phyloP scores from a whole-genome alignment of 2,113 vertebrate genomes.

The Apodemus sylvaticus region DNA sequence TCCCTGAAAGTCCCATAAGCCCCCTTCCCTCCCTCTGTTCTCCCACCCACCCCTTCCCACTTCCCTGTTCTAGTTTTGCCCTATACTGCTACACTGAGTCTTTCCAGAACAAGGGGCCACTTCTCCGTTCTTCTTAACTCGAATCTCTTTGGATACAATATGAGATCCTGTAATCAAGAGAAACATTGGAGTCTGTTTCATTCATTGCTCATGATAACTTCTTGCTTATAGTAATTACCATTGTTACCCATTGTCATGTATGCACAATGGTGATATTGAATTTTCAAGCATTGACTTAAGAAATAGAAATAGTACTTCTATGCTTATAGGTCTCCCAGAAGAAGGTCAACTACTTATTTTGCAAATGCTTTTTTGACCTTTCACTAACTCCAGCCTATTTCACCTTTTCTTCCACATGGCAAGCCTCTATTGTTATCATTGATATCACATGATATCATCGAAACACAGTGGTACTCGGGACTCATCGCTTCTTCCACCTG shows the following conservation, averaged over 20 bases:
- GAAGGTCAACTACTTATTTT: not conserved
- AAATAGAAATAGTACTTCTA: not conserved
- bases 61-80: too few species aligned
- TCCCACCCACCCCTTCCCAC: too few species aligned
- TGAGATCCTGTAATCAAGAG: not conserved
- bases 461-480: not conserved
- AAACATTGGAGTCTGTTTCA: not conserved
- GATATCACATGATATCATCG: not conserved
- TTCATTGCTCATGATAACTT: not conserved
- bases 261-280: not conserved
- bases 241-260: not conserved
- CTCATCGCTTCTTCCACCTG: not conserved
- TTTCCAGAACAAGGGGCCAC: too few species aligned
- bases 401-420: not conserved
- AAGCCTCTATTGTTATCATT: not conserved
- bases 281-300: not conserved
- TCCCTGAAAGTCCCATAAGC: too few species aligned
- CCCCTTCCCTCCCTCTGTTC: too few species aligned
- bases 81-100: too few species aligned
- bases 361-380: not conserved
- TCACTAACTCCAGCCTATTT: not conserved
- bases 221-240: not conserved
- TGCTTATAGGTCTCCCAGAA: not conserved
- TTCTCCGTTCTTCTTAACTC: too few species aligned
- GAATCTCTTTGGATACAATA: not conserved